Evolutionary conservation across 2,888 invertebrate genomes (phyloP), one percentile per base, ranked within the genome.

Genomic region (Cheilosia grossa): DNA sequence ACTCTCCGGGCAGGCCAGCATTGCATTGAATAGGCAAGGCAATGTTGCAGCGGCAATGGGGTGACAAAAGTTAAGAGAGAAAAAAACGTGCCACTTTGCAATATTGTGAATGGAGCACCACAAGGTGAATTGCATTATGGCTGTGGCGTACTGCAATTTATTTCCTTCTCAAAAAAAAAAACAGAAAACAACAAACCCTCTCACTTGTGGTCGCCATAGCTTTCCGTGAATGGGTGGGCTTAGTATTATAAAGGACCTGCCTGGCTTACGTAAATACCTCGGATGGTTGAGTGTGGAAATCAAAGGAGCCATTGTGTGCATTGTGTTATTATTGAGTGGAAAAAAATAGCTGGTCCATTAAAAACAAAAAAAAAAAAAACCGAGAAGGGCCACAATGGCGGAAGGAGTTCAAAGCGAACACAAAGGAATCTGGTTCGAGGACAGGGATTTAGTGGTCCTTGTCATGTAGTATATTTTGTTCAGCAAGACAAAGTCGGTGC

Each of bases 71-170:
- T 64, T 56, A 53, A 74, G 53, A 44, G 33, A 44, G 9, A 56
- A 53, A 58, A 69, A 74, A 74, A 61, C 9, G 54, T 73, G 79
- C 82, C 79, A 79, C 82, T 74, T 79, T 79, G 59, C 69, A 44
- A 64, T 64, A 83, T 79, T 70, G 67, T 69, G 69, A 74, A 64
- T 40, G 74, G 79, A 67, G 79, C 49, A 69, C 58, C 74, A 74
- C 74, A 80, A 79, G 83, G 83, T 83, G 83, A 83, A 83, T 83
- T 83, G 83, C 83, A 83, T 83, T 83, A 83, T 79, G 64, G 64
- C 64, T 53, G 58, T 74, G 70, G 74, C 74, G 58, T 74, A 63
- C 74, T 83, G 83, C 79, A 83, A 83, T 83, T 83, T 79, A 83
- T 83, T 79, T 83, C 74, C 73, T 69, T 79, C 79, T 70, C 74